Conservation (phyloP, 2,797 vertebrate species). For the Brachymystax lenok region DNA sequence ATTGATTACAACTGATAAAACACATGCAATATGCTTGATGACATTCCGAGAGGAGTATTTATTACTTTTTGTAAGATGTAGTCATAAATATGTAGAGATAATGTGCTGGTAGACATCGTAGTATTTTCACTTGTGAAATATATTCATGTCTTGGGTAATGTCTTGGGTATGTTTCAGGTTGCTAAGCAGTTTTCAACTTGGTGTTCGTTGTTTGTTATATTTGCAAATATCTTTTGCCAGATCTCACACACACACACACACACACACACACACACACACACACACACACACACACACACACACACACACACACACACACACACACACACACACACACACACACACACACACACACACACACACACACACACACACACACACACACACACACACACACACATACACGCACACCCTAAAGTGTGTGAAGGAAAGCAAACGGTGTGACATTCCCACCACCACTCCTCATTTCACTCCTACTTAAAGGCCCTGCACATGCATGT, state of each 20-base stretch:
- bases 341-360: neutral
- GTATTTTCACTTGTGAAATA: neutral
- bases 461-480: neutral
- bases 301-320: neutral
- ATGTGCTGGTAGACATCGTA: neutral
- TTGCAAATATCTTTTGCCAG: too few relatives aligned
- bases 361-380: neutral
- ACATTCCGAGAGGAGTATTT: conserved; percentile 32
- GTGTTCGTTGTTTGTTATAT: too few relatives aligned
- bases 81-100: neutral
- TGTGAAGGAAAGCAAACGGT: neutral
- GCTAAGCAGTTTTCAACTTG: too few relatives aligned
- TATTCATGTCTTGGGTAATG: too few relatives aligned
- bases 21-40: conserved; percentile 19
- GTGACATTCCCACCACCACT: neutral
- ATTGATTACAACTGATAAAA: conserved; percentile 37
- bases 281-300: too few relatives aligned
- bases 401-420: conserved; percentile 3
- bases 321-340: too few relatives aligned
- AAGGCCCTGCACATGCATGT: conserved; percentile 22
- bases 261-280: neutral
- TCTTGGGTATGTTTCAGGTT: too few relatives aligned
- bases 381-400: too few relatives aligned
- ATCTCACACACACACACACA: neutral
- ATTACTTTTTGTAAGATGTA: conserved; percentile 11